Evolutionary conservation across 2,888 invertebrate species (phyloP).

Genomic region (Troides oblongomaculatus): DNA sequence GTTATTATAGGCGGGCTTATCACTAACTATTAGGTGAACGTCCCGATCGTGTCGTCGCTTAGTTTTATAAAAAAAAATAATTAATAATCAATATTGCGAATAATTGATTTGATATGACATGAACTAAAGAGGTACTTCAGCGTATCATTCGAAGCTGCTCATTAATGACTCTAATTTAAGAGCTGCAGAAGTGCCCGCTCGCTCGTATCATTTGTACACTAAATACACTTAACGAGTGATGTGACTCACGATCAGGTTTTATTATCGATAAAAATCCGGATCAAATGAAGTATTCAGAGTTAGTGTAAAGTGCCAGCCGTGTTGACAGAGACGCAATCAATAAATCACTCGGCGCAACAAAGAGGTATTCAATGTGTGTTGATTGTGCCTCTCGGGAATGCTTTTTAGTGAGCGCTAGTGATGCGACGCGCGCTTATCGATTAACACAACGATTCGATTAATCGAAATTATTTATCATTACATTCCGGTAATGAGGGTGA

Average conservation of each 20-base stretch:
- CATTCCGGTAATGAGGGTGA: no score
- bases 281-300: slow-evolving; percentile 78
- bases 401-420: slow-evolving; percentile 67
- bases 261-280: slow-evolving; percentile 79
- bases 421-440: slow-evolving; percentile 46
- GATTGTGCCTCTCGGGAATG: slow-evolving; percentile 77
- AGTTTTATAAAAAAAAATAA: not conserved
- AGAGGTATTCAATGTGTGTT: slow-evolving; percentile 77
- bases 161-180: slow-evolving; percentile 29
- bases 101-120: not conserved
- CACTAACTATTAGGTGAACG: no score
- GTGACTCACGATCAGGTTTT: slow-evolving; percentile 69
- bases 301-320: slow-evolving; percentile 68
- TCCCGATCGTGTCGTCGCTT: no score
- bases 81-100: not conserved
- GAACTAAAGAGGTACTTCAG: slow-evolving; percentile 16
- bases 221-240: slow-evolving; percentile 76
- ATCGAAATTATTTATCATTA: not conserved
- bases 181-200: slow-evolving; percentile 48
- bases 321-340: slow-evolving; percentile 80
- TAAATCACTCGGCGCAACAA: slow-evolving; percentile 77
- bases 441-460: not conserved
- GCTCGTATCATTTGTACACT: slow-evolving; percentile 68
- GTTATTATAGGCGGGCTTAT: no score
- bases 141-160: slow-evolving; percentile 22